Base-by-base conservation (phyloP, 2,113 vertebrate species). In the Hemichromis elongatus region DNA sequence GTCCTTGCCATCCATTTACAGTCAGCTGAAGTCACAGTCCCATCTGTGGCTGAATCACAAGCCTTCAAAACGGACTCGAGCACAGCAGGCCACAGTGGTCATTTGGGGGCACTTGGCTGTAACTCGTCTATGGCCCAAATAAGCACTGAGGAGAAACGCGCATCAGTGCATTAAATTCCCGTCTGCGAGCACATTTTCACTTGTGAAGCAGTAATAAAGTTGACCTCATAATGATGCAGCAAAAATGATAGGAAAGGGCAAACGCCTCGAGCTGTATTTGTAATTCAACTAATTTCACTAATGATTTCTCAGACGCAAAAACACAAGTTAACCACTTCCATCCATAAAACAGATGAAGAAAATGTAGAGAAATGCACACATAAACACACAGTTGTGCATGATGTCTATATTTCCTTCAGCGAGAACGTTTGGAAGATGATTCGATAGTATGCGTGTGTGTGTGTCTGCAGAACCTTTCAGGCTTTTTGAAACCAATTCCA, bases 101-200 rank as follows among this genome's bases (percentile, higher is more conserved):
- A 86, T 87, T 28, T 70, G 77, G 88, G 68, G 87, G 45, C 84
- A 78, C 47, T 57, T 45, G 50, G 81, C 81, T 28, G 75, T 57
- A 13, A 66, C 40, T 59, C 6, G 33, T 86, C 82, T 56, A 14
- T 63, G 85, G 85, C 79, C 88, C 68, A 88, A 83, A 93, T 85
- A 85, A 53, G 84, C 87, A 88, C 53, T 56, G 85, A 90, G 40
- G 70, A 83, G 55, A 83, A 81, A 26, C 30, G 79, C 30, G 82
- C 86, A 86, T 73, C 75, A 54, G 80, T 82, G 90, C 79, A 79
- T 84, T 81, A 82, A 91, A 91, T 86, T 53, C 82, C 81, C 6
- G 77, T 81, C 75, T 90, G 83, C 56, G 18, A 42, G 73, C 56
- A 80, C 16, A 82, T 45, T 70, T 79, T 81, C 79, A 68, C 40